Percentiles rank a stretch among this genome's conserved stretches.
Conservation (phyloP, 2,797 vertebrate genomes). For the Halcyon chelicuti region DNA sequence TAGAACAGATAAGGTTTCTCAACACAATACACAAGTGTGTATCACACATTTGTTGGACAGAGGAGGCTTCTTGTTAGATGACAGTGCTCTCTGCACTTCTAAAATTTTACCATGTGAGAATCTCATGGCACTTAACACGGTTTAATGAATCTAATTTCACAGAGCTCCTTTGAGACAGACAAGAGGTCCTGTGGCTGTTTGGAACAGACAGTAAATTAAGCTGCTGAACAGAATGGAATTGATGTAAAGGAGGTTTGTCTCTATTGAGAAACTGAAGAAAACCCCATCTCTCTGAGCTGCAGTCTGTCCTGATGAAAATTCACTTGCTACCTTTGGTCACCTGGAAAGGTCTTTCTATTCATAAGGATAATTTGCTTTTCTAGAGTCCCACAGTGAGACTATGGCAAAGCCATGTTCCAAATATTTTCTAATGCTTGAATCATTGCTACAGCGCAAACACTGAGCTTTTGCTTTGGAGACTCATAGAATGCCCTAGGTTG, state of each 20-base stretch:
- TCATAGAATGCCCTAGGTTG: too few species aligned
- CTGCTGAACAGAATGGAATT: background rate
- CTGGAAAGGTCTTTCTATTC: background rate
- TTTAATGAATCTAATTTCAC: slow-evolving; percentile 47
- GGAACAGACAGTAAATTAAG: background rate
- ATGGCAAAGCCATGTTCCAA: background rate
- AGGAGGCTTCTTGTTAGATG: background rate
- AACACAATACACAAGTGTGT: background rate
- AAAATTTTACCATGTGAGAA: background rate
- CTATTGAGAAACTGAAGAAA: background rate
- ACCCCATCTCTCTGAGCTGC: background rate
- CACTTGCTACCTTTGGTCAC: background rate
- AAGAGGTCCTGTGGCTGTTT: background rate
- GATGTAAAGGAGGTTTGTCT: background rate
- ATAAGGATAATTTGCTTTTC: background rate
- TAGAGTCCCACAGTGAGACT: background rate
- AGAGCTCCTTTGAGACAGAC: slow-evolving; percentile 24
- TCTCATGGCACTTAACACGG: background rate
- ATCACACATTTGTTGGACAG: background rate
- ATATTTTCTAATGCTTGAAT: background rate
- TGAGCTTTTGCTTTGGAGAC: background rate
- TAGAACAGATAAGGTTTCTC: background rate
- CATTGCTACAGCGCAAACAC: background rate
- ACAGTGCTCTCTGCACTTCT: background rate
- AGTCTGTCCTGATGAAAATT: background rate